Base-by-base conservation (phyloP, 2,888 invertebrate genomes). In the Agrotis clavis region DNA sequence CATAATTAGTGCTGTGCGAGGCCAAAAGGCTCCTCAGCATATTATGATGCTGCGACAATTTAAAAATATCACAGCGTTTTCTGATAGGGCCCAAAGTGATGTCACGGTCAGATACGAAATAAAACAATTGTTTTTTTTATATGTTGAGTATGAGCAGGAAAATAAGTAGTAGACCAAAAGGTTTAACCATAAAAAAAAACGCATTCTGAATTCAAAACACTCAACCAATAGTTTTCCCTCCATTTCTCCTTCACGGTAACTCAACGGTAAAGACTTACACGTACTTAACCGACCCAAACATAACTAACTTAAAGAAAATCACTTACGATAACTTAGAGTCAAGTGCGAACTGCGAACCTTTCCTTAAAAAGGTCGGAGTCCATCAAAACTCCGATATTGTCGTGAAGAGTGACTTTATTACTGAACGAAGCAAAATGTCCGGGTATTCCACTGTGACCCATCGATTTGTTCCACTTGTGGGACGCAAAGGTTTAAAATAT, bases 381-480 rank as follows among this genome's bases (percentile, higher is more conserved):
- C 56, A 77, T 80, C 77, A 75, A 67, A 72, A 67, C 74, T 66
- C 45, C 62, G 62, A 80, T 72, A 75, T 65, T 70, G 67, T 76
- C 86, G 71, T 86, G 83, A 86, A 86, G 41, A 67, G 64, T 59
- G 69, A 67, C 76, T 85, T 81, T 86, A 86, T 83, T 74, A 81
- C 76, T 50, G 72, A 71, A 77, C 41, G 73, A 48, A 66, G 64
- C 56, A 74, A 67, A 66, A 50, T 50, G n/a, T 41, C 48, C 35
- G 30, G 35, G n/a, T 57, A 57, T 19, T 57, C n/a, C 35, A 57
- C 3, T 35, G 3, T 57, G 57, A 13, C 6, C 35, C n/a, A n/a
- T 57, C 13, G n/a, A 35, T 57, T 57, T n/a, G n/a, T 35, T 13
- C 14, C n/a, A 57, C 30, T 41, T 41, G 11, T 41, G 41, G 41